Evolutionary conservation across 2,113 vertebrate genomes (phyloP), one percentile per base, ranked within the genome.

Genomic region (Urocolius indicus): DNA sequence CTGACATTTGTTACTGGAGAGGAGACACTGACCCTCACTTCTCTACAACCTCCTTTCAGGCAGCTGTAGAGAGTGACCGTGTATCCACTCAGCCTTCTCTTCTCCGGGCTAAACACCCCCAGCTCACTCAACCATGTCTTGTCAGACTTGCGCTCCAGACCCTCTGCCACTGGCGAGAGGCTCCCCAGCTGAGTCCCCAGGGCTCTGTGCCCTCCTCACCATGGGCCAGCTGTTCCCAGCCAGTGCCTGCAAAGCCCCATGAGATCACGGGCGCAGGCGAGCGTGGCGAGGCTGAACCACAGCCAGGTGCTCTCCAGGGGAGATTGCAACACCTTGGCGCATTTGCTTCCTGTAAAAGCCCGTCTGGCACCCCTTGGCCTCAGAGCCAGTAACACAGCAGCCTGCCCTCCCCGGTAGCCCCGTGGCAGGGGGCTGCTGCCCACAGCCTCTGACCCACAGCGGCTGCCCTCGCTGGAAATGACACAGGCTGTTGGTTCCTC

Each of bases 221-320:
- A 5, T 2, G 63, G 49, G 76, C 68, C 51, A 66, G 26, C 48
- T 61, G 54, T 34, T 23, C 59, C 30, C 71, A 17, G 59, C 32
- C 66, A 32, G 29, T 0, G 8, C 49, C 95, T 88, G 85, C 90
- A 80, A 94, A 90, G 74, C 55, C 27, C 63, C 21, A 5, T 74
- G 79, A 84, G 90, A 62, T 88, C 58, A 69, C 5, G 5, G 87
- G 81, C 2, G 0, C 71, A 36, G 86, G 80, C n/a, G 11, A 62
- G 57, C 2, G 4, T 55, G 78, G 79, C 14, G 5, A 63, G 51
- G 57, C 91, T 82, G 93, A 82, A 58, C 41, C 2, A 5, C 41
- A 48, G 89, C 86, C 86, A 71, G 91, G 83, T 8, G 8, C 32
- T 77, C 84, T 88, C 34, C 88, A 73, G 88, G 86, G 77, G 91